Evolutionary conservation across 2,797 vertebrate genomes (phyloP).

Genomic region (Cephalopachus bancanus): DNA sequence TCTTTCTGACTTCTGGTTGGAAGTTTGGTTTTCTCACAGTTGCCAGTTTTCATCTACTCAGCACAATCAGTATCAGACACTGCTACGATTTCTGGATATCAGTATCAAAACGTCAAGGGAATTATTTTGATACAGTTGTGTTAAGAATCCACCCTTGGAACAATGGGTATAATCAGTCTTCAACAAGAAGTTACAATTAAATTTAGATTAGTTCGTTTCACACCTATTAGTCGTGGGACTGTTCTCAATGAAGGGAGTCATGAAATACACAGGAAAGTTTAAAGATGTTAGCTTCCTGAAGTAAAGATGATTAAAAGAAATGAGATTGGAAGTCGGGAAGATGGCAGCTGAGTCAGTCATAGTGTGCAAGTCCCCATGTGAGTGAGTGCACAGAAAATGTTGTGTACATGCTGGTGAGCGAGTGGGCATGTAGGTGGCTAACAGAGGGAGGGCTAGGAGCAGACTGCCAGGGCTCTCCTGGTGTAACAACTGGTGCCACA

Average conservation of each 20-base stretch:
- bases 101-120: neutral
- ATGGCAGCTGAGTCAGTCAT: too few relatives aligned
- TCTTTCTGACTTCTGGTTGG: neutral
- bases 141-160: neutral
- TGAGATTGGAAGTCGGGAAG: too few relatives aligned
- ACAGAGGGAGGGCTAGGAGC: too few relatives aligned
- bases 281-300: neutral
- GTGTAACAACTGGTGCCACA: too few relatives aligned
- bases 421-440: too few relatives aligned
- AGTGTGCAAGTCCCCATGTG: too few relatives aligned
- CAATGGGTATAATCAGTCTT: neutral
- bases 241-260: neutral
- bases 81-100: constrained; percentile 8
- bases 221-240: neutral
- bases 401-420: too few relatives aligned
- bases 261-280: neutral
- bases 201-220: neutral
- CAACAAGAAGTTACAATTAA: neutral
- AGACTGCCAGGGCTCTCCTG: too few relatives aligned
- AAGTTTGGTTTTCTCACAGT: constrained; percentile 7
- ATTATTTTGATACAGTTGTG: neutral
- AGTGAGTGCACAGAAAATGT: too few relatives aligned
- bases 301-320: neutral
- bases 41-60: neutral
- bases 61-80: neutral